Evolutionary conservation across 2,888 invertebrate species (phyloP).

Genomic region (Crematogaster levior): DNA sequence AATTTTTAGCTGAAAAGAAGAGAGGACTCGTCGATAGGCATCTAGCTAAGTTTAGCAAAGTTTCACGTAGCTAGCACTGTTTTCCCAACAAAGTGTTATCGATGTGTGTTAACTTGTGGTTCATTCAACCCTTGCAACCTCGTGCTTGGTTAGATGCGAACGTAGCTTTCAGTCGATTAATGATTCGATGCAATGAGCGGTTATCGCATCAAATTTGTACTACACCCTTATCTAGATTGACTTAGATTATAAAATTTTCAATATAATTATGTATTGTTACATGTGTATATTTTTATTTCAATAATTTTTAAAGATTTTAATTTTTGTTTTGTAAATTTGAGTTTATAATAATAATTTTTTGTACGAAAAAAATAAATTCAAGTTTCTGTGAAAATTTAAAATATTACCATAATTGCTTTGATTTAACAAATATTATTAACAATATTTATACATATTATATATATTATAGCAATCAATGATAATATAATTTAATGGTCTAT

Average conservation of each 20-base stretch:
- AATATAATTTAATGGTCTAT: neutral
- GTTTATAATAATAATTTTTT: neutral
- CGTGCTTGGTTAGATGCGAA: conserved; percentile 7
- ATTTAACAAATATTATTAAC: neutral
- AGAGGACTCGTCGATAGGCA: conserved; percentile 54
- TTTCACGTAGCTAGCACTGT: conserved; percentile 65
- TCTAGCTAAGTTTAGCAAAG: conserved; percentile 72
- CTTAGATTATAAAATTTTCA: neutral
- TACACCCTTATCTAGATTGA: neutral
- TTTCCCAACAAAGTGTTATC: conserved; percentile 65
- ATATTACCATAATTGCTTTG: neutral
- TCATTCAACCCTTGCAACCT: conserved; percentile 69
- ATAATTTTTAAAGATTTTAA: neutral
- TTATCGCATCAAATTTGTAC: neutral
- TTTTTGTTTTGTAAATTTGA: neutral
- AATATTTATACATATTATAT: too few relatives aligned
- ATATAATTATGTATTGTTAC: too few relatives aligned
- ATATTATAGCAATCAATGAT: neutral
- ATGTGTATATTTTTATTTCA: neutral
- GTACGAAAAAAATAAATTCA: neutral
- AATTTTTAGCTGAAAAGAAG: conserved; percentile 39
- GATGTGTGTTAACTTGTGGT: conserved; percentile 69
- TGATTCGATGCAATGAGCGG: conserved; percentile 20
- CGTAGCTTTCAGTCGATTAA: conserved; percentile 29
- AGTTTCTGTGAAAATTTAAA: neutral